Evolutionary conservation across 2,797 vertebrate genomes (phyloP), one percentile per base, ranked within the genome.

Genomic region (Cossypha polioptera): DNA sequence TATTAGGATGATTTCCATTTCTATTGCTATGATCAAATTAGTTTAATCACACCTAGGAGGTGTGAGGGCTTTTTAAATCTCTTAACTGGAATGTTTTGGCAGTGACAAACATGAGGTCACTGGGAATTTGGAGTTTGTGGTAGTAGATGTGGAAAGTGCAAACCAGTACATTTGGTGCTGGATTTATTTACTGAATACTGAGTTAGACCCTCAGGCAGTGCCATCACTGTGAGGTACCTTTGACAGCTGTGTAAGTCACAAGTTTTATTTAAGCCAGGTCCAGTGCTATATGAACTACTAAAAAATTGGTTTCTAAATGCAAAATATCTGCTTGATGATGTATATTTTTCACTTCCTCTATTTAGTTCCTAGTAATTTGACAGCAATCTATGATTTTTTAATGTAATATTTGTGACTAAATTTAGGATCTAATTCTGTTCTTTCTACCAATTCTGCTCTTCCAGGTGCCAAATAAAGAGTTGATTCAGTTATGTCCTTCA

Each of bases 381-480:
- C 10, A 58, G 38, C 6, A 11, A 11, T 57, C 57, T 57, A 26
- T 11, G 14, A 33, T 79, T 94, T 76, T 91, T 21, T 71, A 69
- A 59, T 19, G 14, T 38, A 58, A 21, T 72, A 54, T 24, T 63
- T 73, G 47, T 73, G 67, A 40, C 50, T 69, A 58, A 59, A 36
- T 83, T 40, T 65, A 58, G 22, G 26, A 29, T 51, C 77, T 91
- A 59, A 91, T 86, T 94, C 38, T 72, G 11, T 43, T 9, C 24
- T 42, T 73, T 59, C 73, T 67, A 53, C 53, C 45, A 17, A 58
- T 72, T 50, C n/a, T 81, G 31, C 54, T 81, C 80, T 96, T 96
- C 48, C 92, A 98, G 98, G 92, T 84, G 74, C 96, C 96, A 94
- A 90, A 91, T 73, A 97, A 97, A 65, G 97, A 97, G 47, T 11